A percentile compares a stretch with the other conserved stretches of the same genome.
Evolutionary conservation across 1,140 invertebrate species (phyloP).

Genomic region (Lordiphosa mommai): DNA sequence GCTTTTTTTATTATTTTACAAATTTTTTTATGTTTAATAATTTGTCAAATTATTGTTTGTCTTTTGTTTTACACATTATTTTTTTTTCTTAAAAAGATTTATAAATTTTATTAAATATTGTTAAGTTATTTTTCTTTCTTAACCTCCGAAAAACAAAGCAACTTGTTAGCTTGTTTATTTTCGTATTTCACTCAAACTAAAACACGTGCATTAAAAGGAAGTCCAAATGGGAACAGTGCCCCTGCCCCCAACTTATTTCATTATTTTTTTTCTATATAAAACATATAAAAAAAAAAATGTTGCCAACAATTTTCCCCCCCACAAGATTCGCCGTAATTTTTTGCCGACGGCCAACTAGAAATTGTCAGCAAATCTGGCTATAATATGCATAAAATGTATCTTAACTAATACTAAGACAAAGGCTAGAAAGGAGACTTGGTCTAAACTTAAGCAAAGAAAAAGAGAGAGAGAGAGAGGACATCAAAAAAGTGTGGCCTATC

Average conservation of each 20-base stretch:
- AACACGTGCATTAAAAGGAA: slow-evolving; percentile 32
- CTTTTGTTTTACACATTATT: no score
- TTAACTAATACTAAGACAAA: background rate
- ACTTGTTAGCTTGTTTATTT: slow-evolving; percentile 63
- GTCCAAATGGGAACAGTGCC: no score
- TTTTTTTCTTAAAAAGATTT: background rate
- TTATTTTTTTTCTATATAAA: no score
- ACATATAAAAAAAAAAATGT: background rate
- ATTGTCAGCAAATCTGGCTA: slow-evolving; percentile 1
- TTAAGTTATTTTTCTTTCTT: background rate
- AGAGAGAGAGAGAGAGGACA: background rate
- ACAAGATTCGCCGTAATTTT: background rate
- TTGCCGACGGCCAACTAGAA: slow-evolving; percentile 1
- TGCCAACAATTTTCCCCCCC: background rate
- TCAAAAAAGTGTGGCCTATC: slow-evolving; percentile 6
- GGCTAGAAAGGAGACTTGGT: slow-evolving; percentile 8
- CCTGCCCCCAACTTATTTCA: no score
- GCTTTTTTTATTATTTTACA: no score
- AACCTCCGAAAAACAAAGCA: slow-evolving; percentile 23
- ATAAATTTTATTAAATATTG: background rate
- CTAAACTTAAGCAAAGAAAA: background rate
- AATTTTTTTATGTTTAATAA: no score
- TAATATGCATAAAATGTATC: slow-evolving; percentile 19
- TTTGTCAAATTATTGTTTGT: no score
- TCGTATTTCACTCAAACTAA: background rate